These are phyloP conservation scores for Stigmatopora argus DNA, from an alignment of 2,113 vertebrate genomes.

Conservation along the genomic window DNA sequence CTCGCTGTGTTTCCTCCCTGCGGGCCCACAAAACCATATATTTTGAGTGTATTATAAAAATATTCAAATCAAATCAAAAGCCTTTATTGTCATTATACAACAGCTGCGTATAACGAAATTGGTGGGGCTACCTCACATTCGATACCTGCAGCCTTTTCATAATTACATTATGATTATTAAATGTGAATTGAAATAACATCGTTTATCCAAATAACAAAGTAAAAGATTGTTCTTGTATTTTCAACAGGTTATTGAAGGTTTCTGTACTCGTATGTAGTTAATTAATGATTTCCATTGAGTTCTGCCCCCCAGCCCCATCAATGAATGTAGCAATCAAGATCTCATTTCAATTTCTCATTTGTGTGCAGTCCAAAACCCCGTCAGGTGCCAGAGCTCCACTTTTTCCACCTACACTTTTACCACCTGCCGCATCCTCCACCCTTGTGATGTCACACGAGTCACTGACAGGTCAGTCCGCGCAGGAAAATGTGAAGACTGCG, in stretches of 20 bases:
- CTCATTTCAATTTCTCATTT: not conserved
- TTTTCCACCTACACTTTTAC: constrained; percentile 96
- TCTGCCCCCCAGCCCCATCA: not conserved
- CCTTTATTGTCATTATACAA: too few species aligned
- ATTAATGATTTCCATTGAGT: not conserved
- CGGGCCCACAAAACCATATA: not conserved
- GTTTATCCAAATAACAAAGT: too few species aligned
- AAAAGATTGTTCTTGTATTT: not conserved
- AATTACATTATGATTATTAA: not conserved
- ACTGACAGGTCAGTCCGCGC: constrained; percentile 77
- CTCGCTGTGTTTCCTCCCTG: too few species aligned
- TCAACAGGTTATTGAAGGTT: too few species aligned
- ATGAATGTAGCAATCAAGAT: not conserved
- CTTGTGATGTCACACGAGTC: constrained; percentile 88
- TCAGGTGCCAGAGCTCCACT: constrained; percentile 88
- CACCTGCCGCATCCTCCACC: constrained; percentile 93
- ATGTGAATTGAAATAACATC: too few species aligned
- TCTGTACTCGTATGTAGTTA: not conserved
- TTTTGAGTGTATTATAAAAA: too few species aligned
- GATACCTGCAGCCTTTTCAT: not conserved
- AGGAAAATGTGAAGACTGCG: not conserved
- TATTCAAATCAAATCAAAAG: too few species aligned
- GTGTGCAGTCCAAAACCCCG: constrained; percentile 81
- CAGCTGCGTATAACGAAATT: too few species aligned
- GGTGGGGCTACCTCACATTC: not conserved